Base-by-base conservation (phyloP, 1,140 invertebrate genomes). In the Drosophila pruinosa region DNA sequence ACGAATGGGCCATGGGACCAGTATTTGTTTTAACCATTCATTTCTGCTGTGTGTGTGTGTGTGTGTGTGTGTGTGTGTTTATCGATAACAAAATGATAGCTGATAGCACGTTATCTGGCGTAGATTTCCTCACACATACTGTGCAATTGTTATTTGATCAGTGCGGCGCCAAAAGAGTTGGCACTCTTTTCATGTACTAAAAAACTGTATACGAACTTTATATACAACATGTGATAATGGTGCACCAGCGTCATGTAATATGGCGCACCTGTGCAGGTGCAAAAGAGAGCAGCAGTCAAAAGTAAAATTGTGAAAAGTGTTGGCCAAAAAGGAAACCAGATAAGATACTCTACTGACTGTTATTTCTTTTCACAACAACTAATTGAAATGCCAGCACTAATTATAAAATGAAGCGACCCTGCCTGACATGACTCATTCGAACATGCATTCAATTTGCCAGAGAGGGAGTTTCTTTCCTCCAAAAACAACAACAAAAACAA, bases 11-110 rank as follows among this genome's bases (percentile, higher is more conserved):
- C 36, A 45, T 28, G 36, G 10, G 34, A 22, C 45, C 47, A 28
- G 12, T 34, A 45, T 59, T 34, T 45, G 21, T 21, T 21, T 12
- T 34, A 0, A 4, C 10, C 15, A 17, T 41, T 5, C 6, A 5
- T 17, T 4, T 14, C n/a, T 39, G 36, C 21, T 5, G 7, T 57
- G 4, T 34, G n/a, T 38, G 19, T 38, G 21, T 21, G 6, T 56
- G 14, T 52, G 10, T 22, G 17, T 45, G 21, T 41, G 52, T 47
- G 47, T 59, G 22, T 56, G 26, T 54, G 41, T 59, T 36, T 78
- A 77, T 72, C 73, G 82, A 86, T 86, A 86, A 68, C 61, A 43
- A 41, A 81, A 74, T 85, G 81, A 86, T 88, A 81, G 47, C 82
- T 67, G 73, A 85, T 86, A 86, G 6, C 43, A 56, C 26, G 53